These are phyloP conservation scores for Gypaetus barbatus DNA, from an alignment of 2,797 vertebrate genomes.

Conservation along the genomic window DNA sequence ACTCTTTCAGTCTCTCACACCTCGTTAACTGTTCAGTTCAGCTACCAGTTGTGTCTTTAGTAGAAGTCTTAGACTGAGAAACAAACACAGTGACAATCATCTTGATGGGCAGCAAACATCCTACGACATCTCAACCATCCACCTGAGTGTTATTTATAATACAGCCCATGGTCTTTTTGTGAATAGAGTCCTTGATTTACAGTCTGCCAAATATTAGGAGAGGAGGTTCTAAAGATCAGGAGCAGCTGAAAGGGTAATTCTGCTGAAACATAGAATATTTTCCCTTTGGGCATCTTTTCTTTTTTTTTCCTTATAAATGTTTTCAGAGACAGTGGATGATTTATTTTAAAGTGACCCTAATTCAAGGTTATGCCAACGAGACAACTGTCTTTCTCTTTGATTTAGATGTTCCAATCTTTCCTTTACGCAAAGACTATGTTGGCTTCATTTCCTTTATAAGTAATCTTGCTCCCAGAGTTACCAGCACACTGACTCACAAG, in stretches of 20 bases:
- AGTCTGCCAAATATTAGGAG: neutral
- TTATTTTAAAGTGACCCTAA: constrained; percentile 41
- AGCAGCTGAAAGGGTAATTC: neutral
- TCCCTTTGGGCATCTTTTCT: neutral
- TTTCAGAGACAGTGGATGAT: constrained; percentile 4
- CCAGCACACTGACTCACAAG: neutral
- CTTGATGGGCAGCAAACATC: neutral
- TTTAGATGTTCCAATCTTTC: constrained; percentile 62
- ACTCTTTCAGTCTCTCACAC: too few species aligned
- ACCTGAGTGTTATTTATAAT: neutral
- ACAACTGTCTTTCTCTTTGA: constrained; percentile 57
- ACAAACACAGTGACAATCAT: neutral
- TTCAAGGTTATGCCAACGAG: constrained; percentile 69
- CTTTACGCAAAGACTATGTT: constrained; percentile 54
- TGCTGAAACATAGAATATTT: neutral
- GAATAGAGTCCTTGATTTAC: neutral
- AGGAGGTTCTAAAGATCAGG: neutral
- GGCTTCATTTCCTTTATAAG: constrained; percentile 52
- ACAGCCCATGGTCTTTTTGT: neutral
- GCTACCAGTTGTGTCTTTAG: neutral
- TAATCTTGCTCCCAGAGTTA: neutral
- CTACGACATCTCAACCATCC: neutral
- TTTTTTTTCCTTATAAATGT: neutral
- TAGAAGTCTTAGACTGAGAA: neutral
- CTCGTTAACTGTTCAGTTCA: neutral